Conservation (phyloP, 2,797 vertebrate species). For the Urosaurus nigricauda region DNA sequence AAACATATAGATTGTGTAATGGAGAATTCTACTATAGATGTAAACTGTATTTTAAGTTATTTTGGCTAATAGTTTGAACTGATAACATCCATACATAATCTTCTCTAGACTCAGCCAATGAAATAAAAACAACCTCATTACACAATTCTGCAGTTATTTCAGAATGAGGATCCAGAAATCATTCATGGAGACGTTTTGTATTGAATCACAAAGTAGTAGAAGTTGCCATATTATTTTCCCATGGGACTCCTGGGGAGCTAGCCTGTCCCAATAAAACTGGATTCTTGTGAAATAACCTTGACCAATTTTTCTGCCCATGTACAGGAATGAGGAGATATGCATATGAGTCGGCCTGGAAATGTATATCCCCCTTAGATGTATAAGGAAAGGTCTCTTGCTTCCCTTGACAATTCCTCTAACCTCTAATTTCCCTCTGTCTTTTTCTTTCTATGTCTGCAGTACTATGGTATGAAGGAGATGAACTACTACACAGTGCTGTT, state of each 20-base stretch:
- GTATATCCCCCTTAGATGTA: background rate
- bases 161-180: background rate
- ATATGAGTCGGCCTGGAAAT: background rate
- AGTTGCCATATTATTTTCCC: background rate
- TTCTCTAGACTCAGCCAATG: no score
- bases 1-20: no score
- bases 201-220: background rate
- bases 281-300: background rate
- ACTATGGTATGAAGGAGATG: conserved; percentile 97
- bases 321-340: background rate
- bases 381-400: background rate
- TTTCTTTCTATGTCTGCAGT: conserved; percentile 77
- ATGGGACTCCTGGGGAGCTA: background rate
- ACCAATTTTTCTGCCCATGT: background rate
- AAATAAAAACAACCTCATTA: no score
- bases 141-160: background rate
- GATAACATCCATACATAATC: no score
- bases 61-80: no score
- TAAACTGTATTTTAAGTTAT: no score
- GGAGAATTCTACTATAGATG: no score
- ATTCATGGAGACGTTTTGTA: background rate
- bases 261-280: background rate
- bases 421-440: background rate
- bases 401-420: background rate
- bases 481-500: conserved; percentile 99